Conservation (phyloP, 2,888 invertebrate species). For the Eristalis tenax region DNA sequence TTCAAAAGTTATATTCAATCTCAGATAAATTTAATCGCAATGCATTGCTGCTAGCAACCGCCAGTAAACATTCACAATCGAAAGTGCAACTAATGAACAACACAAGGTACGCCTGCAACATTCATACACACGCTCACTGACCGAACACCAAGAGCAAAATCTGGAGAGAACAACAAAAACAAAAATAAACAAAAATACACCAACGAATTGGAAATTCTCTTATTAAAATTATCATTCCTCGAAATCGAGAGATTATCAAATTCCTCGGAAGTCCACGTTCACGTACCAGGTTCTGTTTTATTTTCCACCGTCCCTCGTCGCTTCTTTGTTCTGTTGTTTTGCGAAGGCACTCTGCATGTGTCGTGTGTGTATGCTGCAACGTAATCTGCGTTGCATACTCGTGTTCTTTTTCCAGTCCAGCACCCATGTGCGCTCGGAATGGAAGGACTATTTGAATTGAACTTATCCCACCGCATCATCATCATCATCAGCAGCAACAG, state of each 20-base stretch:
- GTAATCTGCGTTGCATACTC: slow-evolving; percentile 60
- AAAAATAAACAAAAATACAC: slow-evolving; percentile 19
- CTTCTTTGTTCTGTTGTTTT: slow-evolving; percentile 4
- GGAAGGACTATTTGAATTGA: slow-evolving; percentile 40
- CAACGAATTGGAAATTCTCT: slow-evolving; percentile 72
- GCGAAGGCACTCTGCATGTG: slow-evolving; percentile 7
- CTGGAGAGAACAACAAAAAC: neutral
- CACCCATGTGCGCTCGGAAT: slow-evolving; percentile 12
- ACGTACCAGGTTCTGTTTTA: slow-evolving; percentile 47
- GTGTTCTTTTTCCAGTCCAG: slow-evolving; percentile 10
- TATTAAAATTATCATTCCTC: slow-evolving; percentile 74
- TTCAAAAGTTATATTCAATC: neutral
- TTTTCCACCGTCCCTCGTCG: slow-evolving; percentile 9
- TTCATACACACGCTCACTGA: slow-evolving; percentile 10
- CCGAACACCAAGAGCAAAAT: neutral
- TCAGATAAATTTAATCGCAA: no score
- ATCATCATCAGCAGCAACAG: slow-evolving; percentile 20
- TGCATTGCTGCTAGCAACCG: neutral
- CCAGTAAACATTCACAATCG: neutral
- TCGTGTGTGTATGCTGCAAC: slow-evolving; percentile 30
- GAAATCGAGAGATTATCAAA: slow-evolving; percentile 72
- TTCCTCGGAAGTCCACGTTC: slow-evolving; percentile 64
- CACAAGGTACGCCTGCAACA: neutral
- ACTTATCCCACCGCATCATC: slow-evolving; percentile 57
- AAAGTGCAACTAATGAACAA: slow-evolving; percentile 43